These are phyloP conservation scores for Tapirus indicus DNA, from an alignment of 2,797 vertebrate species.

Conservation along the genomic window DNA sequence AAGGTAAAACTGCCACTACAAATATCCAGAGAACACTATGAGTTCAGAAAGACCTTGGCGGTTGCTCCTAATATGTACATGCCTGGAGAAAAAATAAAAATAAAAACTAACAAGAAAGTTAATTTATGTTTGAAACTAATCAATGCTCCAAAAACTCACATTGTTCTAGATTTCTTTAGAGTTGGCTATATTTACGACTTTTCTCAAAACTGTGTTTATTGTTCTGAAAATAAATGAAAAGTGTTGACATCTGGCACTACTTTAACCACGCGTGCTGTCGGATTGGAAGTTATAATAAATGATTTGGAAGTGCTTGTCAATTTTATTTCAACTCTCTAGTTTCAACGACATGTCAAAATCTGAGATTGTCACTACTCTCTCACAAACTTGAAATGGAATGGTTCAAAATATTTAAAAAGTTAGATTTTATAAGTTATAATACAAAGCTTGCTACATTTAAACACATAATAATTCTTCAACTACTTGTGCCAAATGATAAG, in stretches of 20 bases:
- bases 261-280: not conserved
- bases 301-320: slow-evolving; percentile 18
- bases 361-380: not conserved
- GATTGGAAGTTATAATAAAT: not conserved
- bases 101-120: not conserved
- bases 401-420: slow-evolving; percentile 35
- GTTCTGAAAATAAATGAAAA: slow-evolving; percentile 67
- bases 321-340: slow-evolving; percentile 7
- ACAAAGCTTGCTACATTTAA: not conserved
- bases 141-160: not conserved
- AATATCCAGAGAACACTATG: not conserved
- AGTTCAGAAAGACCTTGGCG: not conserved
- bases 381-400: not conserved
- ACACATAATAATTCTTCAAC: not conserved
- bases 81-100: not conserved
- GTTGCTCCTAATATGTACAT: not conserved
- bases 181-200: slow-evolving; percentile 36
- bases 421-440: not conserved
- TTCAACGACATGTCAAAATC: slow-evolving; percentile 42
- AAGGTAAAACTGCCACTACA: not conserved
- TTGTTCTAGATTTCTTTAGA: not conserved
- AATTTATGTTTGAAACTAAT: not conserved
- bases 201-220: slow-evolving; percentile 48
- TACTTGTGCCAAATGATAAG: not conserved
- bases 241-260: slow-evolving; percentile 28